phyloP scores from a whole-genome alignment of 2,888 invertebrate species.

The Sisyra nigra region DNA sequence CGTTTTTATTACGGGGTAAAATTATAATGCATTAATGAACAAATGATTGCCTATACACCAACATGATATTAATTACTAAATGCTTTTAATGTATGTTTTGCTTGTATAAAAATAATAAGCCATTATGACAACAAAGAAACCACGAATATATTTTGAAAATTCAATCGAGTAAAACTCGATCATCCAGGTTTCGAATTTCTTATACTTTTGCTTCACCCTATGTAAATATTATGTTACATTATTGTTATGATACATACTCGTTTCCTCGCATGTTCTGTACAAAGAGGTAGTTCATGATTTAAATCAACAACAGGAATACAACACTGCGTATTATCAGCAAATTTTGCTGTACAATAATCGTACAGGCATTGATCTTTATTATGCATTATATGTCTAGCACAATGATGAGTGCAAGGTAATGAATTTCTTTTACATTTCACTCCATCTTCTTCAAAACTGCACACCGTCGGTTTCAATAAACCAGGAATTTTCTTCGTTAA shows the following conservation, averaged over 20 bases:
- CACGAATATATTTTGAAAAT: no score
- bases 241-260: slow-evolving; percentile 45
- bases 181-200: no score
- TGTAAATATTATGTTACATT: no score
- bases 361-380: slow-evolving; percentile 68
- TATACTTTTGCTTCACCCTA: no score
- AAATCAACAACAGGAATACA: slow-evolving; percentile 65
- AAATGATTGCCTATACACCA: no score
- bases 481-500: not conserved
- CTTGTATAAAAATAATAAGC: no score
- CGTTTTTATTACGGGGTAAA: no score
- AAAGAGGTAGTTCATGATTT: slow-evolving; percentile 66
- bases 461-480: slow-evolving; percentile 1
- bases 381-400: slow-evolving; percentile 68
- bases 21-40: no score
- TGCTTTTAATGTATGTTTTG: no score
- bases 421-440: slow-evolving; percentile 31
- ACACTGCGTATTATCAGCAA: slow-evolving; percentile 63
- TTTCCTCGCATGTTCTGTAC: slow-evolving; percentile 71
- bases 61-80: no score
- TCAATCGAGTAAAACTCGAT: no score
- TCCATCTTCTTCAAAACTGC: slow-evolving; percentile 9
- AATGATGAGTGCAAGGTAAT: slow-evolving; percentile 66
- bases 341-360: slow-evolving; percentile 65
- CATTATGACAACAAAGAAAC: no score